Evolutionary conservation across 2,797 vertebrate species (phyloP), one percentile per base, ranked within the genome.

Genomic region (Gobio occitaniae): DNA sequence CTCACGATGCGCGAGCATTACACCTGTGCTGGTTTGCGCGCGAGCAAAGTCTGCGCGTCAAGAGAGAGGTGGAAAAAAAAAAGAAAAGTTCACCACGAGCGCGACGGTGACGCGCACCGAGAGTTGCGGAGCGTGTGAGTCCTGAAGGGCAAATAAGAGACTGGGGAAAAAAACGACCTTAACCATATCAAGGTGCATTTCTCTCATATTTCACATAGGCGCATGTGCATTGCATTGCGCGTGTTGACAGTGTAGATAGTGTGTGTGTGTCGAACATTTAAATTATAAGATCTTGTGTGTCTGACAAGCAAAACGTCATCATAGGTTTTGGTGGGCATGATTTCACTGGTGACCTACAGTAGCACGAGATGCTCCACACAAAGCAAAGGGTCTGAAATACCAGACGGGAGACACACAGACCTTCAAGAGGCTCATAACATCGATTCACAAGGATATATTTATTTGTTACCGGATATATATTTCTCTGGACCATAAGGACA

Each of bases 101-200:
- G 93, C 91, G 92, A 92, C 92, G 92, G 89, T 93, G 92, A 91
- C 94, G 92, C 90, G 88, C 87, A 81, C 83, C 25, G 76, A 81
- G 90, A 89, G 87, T 90, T 90, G 87, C 86, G 87, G 87, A 83
- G 92, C 89, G 91, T 86, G 94, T 61, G 81, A 86, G 82, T 84
- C 82, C 87, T 91, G 87, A 95, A 95, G 94, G 94, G 94, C 94
- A 94, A 93, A 93, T 88, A 90, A 93, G 90, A 91, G 94, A 92
- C 92, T 32, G 92, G 93, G 87, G 32, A 2, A 2, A 32, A 90
- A 92, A 90, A 75, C 88, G 91, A 91, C 83, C 76, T 85, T 36
- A 83, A 54, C 9, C 84, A 90, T 78, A 87, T 88, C 87, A 90
- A 89, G 89, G 90, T 91, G 82, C 85, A 72, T 54, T 91, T 86